These are phyloP conservation scores for Tachysurus fulvidraco DNA, from an alignment of 2,113 vertebrate species.

Conservation along the genomic window DNA sequence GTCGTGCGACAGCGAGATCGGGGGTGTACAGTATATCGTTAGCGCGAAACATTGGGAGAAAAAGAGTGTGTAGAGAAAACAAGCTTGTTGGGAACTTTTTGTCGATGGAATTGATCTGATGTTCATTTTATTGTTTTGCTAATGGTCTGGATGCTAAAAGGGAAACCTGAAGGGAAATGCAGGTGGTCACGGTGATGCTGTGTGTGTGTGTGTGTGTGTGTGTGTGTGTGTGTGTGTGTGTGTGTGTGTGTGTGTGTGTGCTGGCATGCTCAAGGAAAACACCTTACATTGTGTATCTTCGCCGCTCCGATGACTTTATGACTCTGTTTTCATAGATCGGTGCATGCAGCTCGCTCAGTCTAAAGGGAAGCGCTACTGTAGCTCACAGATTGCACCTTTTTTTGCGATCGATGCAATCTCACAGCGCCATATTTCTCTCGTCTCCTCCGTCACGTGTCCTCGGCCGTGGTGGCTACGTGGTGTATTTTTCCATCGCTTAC, in stretches of 20 bases:
- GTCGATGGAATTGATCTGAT: conserved; percentile 28
- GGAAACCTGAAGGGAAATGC: conserved; percentile 16
- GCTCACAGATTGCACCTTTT: conserved; percentile 59
- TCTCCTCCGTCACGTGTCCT: conserved; percentile 60
- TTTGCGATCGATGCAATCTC: conserved; percentile 57
- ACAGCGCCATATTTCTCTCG: conserved; percentile 56
- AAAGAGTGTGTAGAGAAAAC: background rate
- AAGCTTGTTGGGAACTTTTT: conserved; percentile 16
- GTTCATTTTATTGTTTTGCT: conserved; percentile 33
- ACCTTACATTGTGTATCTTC: conserved; percentile 45
- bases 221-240: conserved; percentile 18
- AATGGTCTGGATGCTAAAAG: conserved; percentile 57
- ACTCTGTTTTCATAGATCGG: conserved; percentile 61
- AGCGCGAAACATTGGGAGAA: background rate
- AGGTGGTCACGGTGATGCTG: background rate
- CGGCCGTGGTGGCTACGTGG: conserved; percentile 38
- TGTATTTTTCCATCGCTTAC: conserved; percentile 54
- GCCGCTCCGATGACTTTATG: conserved; percentile 52
- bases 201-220: background rate
- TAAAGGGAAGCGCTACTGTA: conserved; percentile 44
- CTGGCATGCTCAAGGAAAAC: conserved; percentile 5
- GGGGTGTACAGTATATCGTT: background rate
- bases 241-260: conserved; percentile 16
- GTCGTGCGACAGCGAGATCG: background rate
- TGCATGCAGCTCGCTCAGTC: conserved; percentile 48